These are phyloP conservation scores for Percopsis omiscomaycus DNA, from an alignment of 2,797 vertebrate species.

Conservation along the genomic window DNA sequence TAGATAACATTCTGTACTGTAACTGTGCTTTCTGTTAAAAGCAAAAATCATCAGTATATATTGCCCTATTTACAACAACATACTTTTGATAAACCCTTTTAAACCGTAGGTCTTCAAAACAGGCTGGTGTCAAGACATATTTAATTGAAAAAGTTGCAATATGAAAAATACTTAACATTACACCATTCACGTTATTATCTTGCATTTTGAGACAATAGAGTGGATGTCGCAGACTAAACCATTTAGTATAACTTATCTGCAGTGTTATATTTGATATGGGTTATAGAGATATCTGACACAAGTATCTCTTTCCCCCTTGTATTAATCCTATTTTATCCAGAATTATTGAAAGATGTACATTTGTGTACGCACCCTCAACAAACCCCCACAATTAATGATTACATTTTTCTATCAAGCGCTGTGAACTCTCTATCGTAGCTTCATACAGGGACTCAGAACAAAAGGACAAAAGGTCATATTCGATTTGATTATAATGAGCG, in stretches of 20 bases:
- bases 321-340: slow-evolving; percentile 9
- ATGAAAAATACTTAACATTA: too few species aligned
- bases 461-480: slow-evolving; percentile 67
- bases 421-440: slow-evolving; percentile 41
- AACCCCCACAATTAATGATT: slow-evolving; percentile 32
- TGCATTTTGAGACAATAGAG: background rate
- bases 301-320: slow-evolving; percentile 50
- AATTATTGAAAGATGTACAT: slow-evolving; percentile 23
- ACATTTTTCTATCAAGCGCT: slow-evolving; percentile 25
- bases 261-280: background rate
- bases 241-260: background rate
- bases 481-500: slow-evolving; percentile 69
- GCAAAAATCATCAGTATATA: too few species aligned
- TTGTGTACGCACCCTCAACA: slow-evolving; percentile 39
- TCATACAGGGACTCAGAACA: slow-evolving; percentile 48
- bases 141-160: too few species aligned
- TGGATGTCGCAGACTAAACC: background rate
- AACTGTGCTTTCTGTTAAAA: too few species aligned
- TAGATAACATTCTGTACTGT: too few species aligned
- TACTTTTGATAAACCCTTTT: background rate
- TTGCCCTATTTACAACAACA: background rate
- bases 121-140: too few species aligned
- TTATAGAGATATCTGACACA: slow-evolving; percentile 29
- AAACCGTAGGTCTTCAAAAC: background rate
- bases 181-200: too few species aligned